Evolutionary conservation across 2,113 vertebrate genomes (phyloP), one percentile per base, ranked within the genome.

Genomic region (Corythornis vintsioides): DNA sequence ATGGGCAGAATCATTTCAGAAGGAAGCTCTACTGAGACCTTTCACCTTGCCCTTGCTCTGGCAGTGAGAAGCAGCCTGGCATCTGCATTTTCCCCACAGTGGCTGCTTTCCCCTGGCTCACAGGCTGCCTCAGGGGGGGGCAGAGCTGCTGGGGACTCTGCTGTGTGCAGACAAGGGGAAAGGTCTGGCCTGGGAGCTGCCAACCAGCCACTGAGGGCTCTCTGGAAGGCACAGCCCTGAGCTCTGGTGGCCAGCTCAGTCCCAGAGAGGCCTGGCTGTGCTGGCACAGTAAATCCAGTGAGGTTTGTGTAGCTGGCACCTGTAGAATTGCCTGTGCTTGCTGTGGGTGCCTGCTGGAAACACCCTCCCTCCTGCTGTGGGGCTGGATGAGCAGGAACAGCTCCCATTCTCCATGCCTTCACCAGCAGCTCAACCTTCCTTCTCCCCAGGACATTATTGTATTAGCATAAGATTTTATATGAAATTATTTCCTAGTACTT

Each of bases 61-160:
- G 29, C 24, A 65, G 26, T 13, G 11, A 82, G 61, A 65, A 65
- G 59, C 40, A 85, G 40, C 43, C 57, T 60, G 52, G 17, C 28
- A 33, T 45, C 57, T 56, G 53, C 53, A 48, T 72, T 56, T 92
- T 82, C 79, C 45, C 26, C 26, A 15, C 26, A 61, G 7, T 45
- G 47, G 56, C 56, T 77, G 50, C 10, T 2, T 4, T 69, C 45
- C 65, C 31, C 35, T 69, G 0, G 0, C 17, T 78, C 40, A 48
- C 12, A 11, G 48, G 13, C 16, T 60, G 63, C 48, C 65, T 78
- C 5, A n/a, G 1, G 43, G n/a, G 59, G 24, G 21, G 48, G 31
- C 3, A 2, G 5, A 50, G 28, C 3, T 2, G 2, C 69, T 75
- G 26, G 14, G 13, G 33, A 35, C 59, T 69, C 40, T 72, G 8